These are phyloP conservation scores for Campylomormyrus numenius DNA, from an alignment of 2,113 vertebrate species.

Conservation along the genomic window DNA sequence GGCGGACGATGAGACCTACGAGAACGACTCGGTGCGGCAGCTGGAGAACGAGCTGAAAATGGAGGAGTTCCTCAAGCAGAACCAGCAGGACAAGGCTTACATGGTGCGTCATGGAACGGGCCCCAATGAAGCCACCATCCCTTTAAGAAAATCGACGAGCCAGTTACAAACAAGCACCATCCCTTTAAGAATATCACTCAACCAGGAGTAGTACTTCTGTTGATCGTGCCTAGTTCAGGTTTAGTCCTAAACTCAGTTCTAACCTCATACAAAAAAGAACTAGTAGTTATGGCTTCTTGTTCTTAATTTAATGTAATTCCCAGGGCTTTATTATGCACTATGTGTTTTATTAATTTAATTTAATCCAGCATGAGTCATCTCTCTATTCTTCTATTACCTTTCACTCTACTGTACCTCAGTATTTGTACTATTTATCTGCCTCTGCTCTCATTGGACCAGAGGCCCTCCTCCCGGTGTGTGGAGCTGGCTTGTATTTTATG, in stretches of 20 bases:
- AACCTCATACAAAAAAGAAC: not conserved
- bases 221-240: not conserved
- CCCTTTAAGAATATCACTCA: not conserved
- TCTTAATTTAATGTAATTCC: not conserved
- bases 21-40: constrained; percentile 79
- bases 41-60: constrained; percentile 81
- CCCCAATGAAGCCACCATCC: too few species aligned
- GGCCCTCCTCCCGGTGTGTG: too few species aligned
- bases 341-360: not conserved
- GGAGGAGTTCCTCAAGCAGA: constrained; percentile 84
- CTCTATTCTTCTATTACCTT: not conserved
- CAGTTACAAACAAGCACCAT: not conserved
- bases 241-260: not conserved
- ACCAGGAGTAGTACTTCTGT: not conserved
- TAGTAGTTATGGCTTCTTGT: not conserved
- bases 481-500: constrained; percentile 12
- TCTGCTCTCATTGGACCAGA: not conserved
- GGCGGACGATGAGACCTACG: constrained; percentile 72
- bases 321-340: not conserved
- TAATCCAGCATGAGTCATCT: not conserved
- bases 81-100: constrained; percentile 77
- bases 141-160: not conserved
- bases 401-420: not conserved
- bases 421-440: not conserved
- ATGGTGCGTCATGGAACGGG: constrained; percentile 62